Conservation (phyloP, 2,797 vertebrate genomes). For the Thunnus albacares region DNA sequence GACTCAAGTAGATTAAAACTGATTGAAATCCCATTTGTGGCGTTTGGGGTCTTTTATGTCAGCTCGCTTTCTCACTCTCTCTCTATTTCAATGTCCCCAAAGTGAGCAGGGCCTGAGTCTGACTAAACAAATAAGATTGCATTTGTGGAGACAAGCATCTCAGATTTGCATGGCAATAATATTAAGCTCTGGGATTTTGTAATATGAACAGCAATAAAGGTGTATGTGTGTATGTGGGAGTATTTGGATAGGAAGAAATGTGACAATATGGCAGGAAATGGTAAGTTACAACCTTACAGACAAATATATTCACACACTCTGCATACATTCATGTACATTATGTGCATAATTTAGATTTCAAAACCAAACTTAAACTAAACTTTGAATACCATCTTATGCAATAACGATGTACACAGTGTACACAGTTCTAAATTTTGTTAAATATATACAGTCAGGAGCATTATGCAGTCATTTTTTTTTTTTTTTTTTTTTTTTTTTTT, state of each 20-base stretch:
- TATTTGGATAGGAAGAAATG: constrained; percentile 3
- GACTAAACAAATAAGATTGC: constrained; percentile 70
- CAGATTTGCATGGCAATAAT: constrained; percentile 68
- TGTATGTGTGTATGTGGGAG: constrained; percentile 6
- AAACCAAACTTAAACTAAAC: neutral
- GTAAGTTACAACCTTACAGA: constrained; percentile 16
- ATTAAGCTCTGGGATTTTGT: constrained; percentile 66
- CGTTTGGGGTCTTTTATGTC: constrained; percentile 67
- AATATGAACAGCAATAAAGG: constrained; percentile 63
- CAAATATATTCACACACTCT: constrained; percentile 5
- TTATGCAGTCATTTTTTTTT: too few species aligned
- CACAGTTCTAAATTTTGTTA: too few species aligned
- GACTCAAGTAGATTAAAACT: constrained; percentile 82
- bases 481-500: too few species aligned
- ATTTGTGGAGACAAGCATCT: constrained; percentile 60
- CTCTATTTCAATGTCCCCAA: constrained; percentile 36
- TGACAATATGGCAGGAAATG: constrained; percentile 19
- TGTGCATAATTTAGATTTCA: neutral
- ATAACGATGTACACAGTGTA: too few species aligned
- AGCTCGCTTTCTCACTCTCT: constrained; percentile 33
- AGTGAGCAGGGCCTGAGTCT: constrained; percentile 46
- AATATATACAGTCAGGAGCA: too few species aligned
- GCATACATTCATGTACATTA: neutral
- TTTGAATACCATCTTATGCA: neutral
- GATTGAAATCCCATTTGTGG: constrained; percentile 85